A percentile compares a stretch with the other conserved stretches of the same genome.
Conservation (phyloP, 1,140 invertebrate genomes). For the Ruditapes philippinarum region DNA sequence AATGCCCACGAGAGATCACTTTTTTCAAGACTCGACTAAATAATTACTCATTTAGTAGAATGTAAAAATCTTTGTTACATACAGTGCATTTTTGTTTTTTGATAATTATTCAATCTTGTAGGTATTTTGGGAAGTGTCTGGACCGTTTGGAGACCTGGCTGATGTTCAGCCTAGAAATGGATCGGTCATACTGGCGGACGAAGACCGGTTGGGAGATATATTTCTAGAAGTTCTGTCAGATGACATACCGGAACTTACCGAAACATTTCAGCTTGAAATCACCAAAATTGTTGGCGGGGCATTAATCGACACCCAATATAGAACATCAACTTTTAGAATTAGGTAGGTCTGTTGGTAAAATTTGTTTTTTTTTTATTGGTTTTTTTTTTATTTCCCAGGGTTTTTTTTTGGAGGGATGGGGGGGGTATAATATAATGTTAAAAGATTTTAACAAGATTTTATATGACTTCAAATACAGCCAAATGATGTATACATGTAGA, state of each 20-base stretch:
- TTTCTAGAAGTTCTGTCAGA: constrained; percentile 80
- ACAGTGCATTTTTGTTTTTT: no score
- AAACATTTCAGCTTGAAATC: constrained; percentile 78
- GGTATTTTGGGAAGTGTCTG: constrained; percentile 82
- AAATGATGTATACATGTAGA: no score
- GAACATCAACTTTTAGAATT: constrained; percentile 79
- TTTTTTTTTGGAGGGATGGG: no score
- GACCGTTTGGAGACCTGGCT: constrained; percentile 56
- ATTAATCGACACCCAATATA: constrained; percentile 77
- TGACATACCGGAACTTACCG: constrained; percentile 81
- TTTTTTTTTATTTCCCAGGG: neutral
- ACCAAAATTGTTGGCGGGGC: constrained; percentile 81
- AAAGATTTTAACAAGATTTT: no score
- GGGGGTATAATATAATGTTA: no score
- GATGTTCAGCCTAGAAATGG: constrained; percentile 81
- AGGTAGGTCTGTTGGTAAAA: constrained; percentile 79
- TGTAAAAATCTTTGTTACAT: no score
- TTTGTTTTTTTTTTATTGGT: neutral
- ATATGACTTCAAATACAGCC: no score
- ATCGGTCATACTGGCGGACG: constrained; percentile 73
- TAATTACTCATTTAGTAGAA: no score
- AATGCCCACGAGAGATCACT: no score
- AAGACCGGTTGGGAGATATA: constrained; percentile 74
- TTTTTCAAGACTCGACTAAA: no score
- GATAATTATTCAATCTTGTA: no score